Base-by-base conservation (phyloP, 2,113 vertebrate genomes). In the Siphamia tubifer region DNA sequence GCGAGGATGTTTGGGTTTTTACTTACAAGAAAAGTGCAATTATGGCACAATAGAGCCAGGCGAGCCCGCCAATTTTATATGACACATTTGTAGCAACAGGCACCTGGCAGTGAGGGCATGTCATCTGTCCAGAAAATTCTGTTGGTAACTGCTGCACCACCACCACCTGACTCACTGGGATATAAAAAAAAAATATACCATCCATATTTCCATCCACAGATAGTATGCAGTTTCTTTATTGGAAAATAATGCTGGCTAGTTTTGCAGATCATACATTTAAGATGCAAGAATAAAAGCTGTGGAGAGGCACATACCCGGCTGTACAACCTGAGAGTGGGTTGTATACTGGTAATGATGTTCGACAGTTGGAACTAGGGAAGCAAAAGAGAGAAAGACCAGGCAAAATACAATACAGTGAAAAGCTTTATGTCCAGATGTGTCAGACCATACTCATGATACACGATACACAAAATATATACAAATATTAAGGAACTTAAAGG, bases 61-160 rank as follows among this genome's bases (percentile, higher is more conserved):
- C 75, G 20, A 85, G 52, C n/a, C 67, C 0, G 0, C 91, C 90
- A 0, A 8, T 47, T 19, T 6, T 71, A 56, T 85, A 15, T 2
- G 23, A 6, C 0, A 15, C 27, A 8, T 0, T 20, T 2, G 91
- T 91, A 16, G 88, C 0, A 1, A 91, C 60, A 6, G 0, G 27
- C 24, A 13, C 61, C 4, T 61, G 56, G 28, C 92, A 92, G 36
- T 48, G 13, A 6, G 75, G 72, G 70, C 92, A 93, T 3, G 1
- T 1, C 68, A 84, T 81, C 35, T 63, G 80, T n/a, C 58, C 79
- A 0, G 90, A 39, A 15, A 8, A 0, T 0, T 82, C 65, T 0
- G 6, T 25, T 0, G 83, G 70, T 4, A 0, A 0, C 2, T 6
- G 20, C 19, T 56, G 48, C 8, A 85, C 10, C 39, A 87, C 8